A percentile compares a stretch with the other conserved stretches of the same genome.
These are phyloP conservation scores for Notodonta dromedarius DNA, from an alignment of 2,888 invertebrate species.

Conservation along the genomic window DNA sequence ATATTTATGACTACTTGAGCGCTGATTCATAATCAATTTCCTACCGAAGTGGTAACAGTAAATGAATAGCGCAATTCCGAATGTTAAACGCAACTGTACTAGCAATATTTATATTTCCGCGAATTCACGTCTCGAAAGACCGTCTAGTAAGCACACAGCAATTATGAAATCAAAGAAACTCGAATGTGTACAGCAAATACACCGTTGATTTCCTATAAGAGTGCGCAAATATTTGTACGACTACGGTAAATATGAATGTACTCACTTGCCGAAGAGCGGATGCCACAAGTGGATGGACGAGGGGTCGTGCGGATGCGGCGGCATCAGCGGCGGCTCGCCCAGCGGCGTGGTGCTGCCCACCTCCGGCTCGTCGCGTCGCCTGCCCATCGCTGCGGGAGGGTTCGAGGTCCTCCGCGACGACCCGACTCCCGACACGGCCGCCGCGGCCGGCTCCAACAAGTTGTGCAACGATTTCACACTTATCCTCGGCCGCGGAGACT, in stretches of 20 bases:
- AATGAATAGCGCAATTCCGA: neutral
- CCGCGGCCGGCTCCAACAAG: constrained; percentile 81
- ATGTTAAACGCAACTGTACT: neutral
- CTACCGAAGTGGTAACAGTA: neutral
- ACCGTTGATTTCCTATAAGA: constrained; percentile 21
- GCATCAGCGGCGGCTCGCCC: constrained; percentile 73
- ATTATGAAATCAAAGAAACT: constrained; percentile 31
- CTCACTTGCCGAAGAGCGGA: constrained; percentile 94
- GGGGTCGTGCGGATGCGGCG: constrained; percentile 75
- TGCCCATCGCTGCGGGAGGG: constrained; percentile 71
- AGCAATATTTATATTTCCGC: constrained; percentile 16
- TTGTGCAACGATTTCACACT: constrained; percentile 86
- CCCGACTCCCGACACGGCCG: constrained; percentile 63
- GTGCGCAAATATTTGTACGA: constrained; percentile 31
- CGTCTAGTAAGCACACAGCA: constrained; percentile 13
- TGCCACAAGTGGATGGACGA: constrained; percentile 91
- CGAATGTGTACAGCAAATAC: constrained; percentile 26
- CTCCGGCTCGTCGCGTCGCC: constrained; percentile 84
- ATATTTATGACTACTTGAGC: neutral
- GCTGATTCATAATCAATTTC: constrained; percentile 5
- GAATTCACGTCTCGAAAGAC: constrained; percentile 22
- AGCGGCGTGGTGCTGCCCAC: constrained; percentile 87
- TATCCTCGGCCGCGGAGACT: constrained; percentile 83
- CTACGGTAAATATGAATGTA: constrained; percentile 29
- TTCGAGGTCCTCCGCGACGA: constrained; percentile 54